A percentile compares a stretch with the other conserved stretches of the same genome.
Conservation (phyloP, 2,888 invertebrate genomes). For the Caradrina clavipalpis region DNA sequence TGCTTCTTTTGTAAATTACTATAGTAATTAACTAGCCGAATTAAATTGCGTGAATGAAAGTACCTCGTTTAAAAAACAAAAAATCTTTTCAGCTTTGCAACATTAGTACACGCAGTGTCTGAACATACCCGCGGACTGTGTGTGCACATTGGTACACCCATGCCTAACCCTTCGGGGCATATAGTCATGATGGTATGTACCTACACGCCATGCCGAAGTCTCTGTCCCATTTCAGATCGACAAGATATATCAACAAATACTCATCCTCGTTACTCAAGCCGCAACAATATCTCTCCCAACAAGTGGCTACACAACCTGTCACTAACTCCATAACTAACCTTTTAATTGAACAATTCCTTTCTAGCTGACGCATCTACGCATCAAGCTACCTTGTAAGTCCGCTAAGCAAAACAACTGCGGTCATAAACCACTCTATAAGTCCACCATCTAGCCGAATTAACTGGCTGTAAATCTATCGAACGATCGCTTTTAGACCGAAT, state of each 20-base stretch:
- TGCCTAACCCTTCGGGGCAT: too few relatives aligned
- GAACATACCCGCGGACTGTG: too few relatives aligned
- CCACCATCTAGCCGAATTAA: slow-evolving; percentile 83
- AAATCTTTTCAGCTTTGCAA: too few relatives aligned
- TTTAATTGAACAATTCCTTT: slow-evolving; percentile 64
- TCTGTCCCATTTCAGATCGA: background rate
- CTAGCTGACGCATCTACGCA: slow-evolving; percentile 63
- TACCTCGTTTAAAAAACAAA: too few relatives aligned
- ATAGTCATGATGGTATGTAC: too few relatives aligned
- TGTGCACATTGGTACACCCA: too few relatives aligned
- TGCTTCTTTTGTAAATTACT: too few relatives aligned
- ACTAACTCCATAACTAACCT: slow-evolving; percentile 43
- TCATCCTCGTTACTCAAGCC: background rate
- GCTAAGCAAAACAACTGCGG: slow-evolving; percentile 62
- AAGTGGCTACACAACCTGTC: slow-evolving; percentile 43
- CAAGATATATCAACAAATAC: background rate
- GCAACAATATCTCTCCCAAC: slow-evolving; percentile 17
- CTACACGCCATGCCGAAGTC: background rate
- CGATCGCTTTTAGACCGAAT: slow-evolving; percentile 79
- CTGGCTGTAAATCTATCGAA: slow-evolving; percentile 83
- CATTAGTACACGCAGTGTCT: too few relatives aligned
- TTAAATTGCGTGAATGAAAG: too few relatives aligned
- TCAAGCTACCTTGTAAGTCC: slow-evolving; percentile 51
- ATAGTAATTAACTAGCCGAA: too few relatives aligned
- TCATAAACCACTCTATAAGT: slow-evolving; percentile 80